Evolutionary conservation across 2,113 vertebrate species (phyloP), one percentile per base, ranked within the genome.

Genomic region (Centropus bengalensis): DNA sequence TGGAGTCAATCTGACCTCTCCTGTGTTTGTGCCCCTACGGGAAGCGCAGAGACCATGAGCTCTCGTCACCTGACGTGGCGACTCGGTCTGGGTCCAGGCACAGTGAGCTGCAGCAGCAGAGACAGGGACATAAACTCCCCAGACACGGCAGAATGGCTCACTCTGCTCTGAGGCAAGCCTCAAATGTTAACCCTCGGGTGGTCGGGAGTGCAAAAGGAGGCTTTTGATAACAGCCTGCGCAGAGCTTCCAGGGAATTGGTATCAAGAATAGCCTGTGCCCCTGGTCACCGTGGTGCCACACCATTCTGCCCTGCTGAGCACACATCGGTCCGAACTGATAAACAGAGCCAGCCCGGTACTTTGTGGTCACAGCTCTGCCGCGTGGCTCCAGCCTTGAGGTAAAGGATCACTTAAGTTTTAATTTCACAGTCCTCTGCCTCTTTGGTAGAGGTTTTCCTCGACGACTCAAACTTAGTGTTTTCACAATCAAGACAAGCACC

Each of bases 401-500:
- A 19, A 86, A 56, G 40, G 62, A 58, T 92, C 62, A 56, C 17
- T 17, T 22, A 7, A 36, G 42, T 18, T 51, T 17, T 22, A 7
- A 36, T 47, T 18, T 51, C 24, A 13, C 44, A 33, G 17, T 24
- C 12, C 44, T 63, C 42, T 13, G 12, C 17, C 9, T 84, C 36
- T 91, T 70, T 81, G 64, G 16, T 66, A 45, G 36, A 59, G 42
- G 10, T 54, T 91, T 85, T 68, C 18, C 16, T 49, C 71, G 42
- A 62, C 56, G 33, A 80, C 51, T 93, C 80, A 67, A 86, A 83
- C 23, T 56, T 89, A 71, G 38, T 47, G 5, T 88, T 96, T 94
- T 92, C 60, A 49, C 67, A 88, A 88, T 81, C 73, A 47, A 86
- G 21, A 49, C 15, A 92, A 93, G 75, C 91, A 93, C 64, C 94